Conservation (phyloP, 30 jellyfish, hydroid and myxozoan species). For the Pelagia noctiluca region DNA sequence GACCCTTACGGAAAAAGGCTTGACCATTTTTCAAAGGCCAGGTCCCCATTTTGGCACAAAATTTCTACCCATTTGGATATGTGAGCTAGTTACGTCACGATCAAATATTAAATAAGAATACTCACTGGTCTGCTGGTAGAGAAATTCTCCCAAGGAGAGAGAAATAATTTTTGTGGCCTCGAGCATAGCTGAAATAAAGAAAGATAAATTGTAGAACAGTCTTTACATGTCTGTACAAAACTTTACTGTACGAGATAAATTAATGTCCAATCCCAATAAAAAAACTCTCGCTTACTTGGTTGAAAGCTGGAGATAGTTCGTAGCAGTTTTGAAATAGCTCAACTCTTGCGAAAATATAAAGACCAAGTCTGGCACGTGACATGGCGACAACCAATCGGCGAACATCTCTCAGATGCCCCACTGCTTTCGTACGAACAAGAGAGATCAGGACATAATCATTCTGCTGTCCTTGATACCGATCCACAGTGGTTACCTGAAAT, state of each 20-base stretch:
- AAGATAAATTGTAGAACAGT: not conserved
- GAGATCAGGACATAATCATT: slow-evolving; percentile 96
- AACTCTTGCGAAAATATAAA: slow-evolving; percentile 94
- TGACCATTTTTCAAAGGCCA: too few species aligned
- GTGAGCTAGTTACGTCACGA: too few species aligned
- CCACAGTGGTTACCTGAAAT: slow-evolving; percentile 95
- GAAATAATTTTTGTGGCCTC: slow-evolving; percentile 77
- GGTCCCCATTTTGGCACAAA: too few species aligned
- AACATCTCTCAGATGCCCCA: slow-evolving; percentile 97
- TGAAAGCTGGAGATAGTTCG: slow-evolving; percentile 94
- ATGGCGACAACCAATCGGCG: slow-evolving; percentile 99
- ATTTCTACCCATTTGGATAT: too few species aligned
- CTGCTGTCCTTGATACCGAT: slow-evolving; percentile 99
- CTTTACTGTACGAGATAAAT: not conserved
- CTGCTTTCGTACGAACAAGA: slow-evolving; percentile 93
- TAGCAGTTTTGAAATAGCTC: slow-evolving; percentile 87
- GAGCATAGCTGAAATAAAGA: slow-evolving; percentile 52
- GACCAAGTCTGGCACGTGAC: slow-evolving; percentile 99
- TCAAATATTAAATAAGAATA: not conserved
- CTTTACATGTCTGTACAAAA: too few species aligned
- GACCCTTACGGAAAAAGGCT: too few species aligned
- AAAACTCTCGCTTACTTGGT: slow-evolving; percentile 64
- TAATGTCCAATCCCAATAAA: not conserved
- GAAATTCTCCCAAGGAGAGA: slow-evolving; percentile 92
- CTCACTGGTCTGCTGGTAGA: slow-evolving; percentile 84